phyloP scores from a whole-genome alignment of 1,140 invertebrate genomes.

The Nephila pilipes region DNA sequence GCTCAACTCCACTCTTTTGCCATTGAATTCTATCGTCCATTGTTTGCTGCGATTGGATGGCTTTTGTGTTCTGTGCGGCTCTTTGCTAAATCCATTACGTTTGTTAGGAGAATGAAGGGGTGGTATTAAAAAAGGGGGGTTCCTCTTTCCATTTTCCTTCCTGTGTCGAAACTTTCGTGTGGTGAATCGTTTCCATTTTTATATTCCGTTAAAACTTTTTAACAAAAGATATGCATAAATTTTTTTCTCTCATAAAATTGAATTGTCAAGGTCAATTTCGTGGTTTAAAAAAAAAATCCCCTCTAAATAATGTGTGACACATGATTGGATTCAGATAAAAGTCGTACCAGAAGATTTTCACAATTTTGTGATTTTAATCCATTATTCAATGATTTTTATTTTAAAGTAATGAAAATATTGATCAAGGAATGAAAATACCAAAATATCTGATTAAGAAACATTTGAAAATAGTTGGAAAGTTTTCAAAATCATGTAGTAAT shows the following conservation, averaged over 20 bases:
- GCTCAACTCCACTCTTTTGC: constrained; percentile 24
- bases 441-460: too few species aligned
- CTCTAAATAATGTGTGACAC: too few species aligned
- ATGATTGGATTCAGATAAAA: too few species aligned
- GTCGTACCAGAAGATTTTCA: too few species aligned
- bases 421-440: too few species aligned
- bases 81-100: neutral
- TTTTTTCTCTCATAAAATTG: neutral
- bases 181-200: neutral
- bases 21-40: neutral
- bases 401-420: too few species aligned
- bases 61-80: constrained; percentile 32
- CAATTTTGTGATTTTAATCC: too few species aligned
- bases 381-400: too few species aligned
- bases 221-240: neutral
- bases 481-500: too few species aligned
- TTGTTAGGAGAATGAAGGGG: neutral
- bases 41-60: constrained; percentile 2
- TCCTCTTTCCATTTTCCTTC: neutral
- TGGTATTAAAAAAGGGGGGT: neutral
- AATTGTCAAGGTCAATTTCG: neutral
- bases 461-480: too few species aligned
- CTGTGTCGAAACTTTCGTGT: neutral
- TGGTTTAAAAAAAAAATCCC: neutral
- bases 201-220: neutral